Evolutionary conservation across 2,888 invertebrate genomes (phyloP), one percentile per base, ranked within the genome.

Genomic region (Meganola albula): DNA sequence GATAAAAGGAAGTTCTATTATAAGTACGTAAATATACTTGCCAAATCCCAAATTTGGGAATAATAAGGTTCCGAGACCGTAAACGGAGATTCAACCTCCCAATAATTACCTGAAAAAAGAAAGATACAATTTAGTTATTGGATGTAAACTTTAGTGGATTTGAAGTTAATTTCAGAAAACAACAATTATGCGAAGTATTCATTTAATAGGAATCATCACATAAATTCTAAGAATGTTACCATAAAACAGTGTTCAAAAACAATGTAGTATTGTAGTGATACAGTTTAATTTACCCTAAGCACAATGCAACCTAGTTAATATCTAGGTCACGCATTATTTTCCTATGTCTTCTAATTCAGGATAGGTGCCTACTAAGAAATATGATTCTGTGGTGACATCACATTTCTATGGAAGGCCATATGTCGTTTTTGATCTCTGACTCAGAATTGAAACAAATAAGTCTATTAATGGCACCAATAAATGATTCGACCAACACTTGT

Each of bases 351-450:
- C 28, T 39, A 40, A 49, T 52, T 52, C 45, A 27, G 42, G 37
- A 43, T 48, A 44, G 32, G 28, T 10, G 20, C 28, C n/a, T n/a
- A n/a, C n/a, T n/a, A n/a, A n/a, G 8, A 28, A 38, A 40, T 42
- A 41, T 37, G 39, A 40, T 40, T 27, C 40, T 49, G 48, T 44
- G 44, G 53, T 70, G 69, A 74, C 55, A 51, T 54, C 59, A 66
- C 55, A 49, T 25, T 67, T 70, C 54, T 54, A 37, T 43, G 37
- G 62, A 70, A 70, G 58, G 47, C 47, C 72, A 72, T 63, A 66
- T 74, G 69, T 56, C 29, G 45, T 38, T 16, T 41, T 2, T 7
- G 7, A 16, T 12, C 10, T n/a, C 37, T 61, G 66, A 65, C 34
- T 73, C 70, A 73, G 54, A 34, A n/a, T 31, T 39, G 41, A 36